Conservation (phyloP, 2,797 vertebrate species). For the Centropyge bicolor region DNA sequence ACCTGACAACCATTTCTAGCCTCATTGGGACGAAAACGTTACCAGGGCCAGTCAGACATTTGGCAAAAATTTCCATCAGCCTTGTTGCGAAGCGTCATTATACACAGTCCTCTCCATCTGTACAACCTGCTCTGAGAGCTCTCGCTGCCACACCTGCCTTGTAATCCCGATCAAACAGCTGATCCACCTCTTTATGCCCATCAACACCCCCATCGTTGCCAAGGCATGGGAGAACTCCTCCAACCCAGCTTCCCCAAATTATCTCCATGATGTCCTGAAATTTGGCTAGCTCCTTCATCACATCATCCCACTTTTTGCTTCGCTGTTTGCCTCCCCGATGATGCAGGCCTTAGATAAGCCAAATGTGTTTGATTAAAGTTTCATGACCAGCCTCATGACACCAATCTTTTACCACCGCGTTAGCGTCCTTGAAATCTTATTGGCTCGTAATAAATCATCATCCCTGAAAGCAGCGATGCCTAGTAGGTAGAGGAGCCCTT, state of each 20-base stretch:
- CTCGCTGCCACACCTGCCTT: slow-evolving; percentile 61
- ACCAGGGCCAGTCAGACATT: slow-evolving; percentile 34
- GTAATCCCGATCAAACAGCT: slow-evolving; percentile 59
- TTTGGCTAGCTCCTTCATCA: slow-evolving; percentile 47
- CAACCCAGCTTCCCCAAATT: slow-evolving; percentile 44
- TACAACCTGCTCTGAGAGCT: slow-evolving; percentile 48
- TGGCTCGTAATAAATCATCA: slow-evolving; percentile 27
- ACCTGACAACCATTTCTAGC: slow-evolving; percentile 23
- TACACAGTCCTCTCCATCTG: slow-evolving; percentile 47
- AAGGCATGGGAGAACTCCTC: slow-evolving; percentile 40
- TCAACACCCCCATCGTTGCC: slow-evolving; percentile 33
- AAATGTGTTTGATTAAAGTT: slow-evolving; percentile 48
- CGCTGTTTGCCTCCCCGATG: slow-evolving; percentile 39
- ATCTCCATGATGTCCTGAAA: slow-evolving; percentile 50
- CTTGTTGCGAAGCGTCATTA: slow-evolving; percentile 57
- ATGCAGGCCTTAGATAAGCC: slow-evolving; percentile 24
- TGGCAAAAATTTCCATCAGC: slow-evolving; percentile 58
- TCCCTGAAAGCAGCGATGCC: slow-evolving; percentile 1
- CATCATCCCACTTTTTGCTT: slow-evolving; percentile 43
- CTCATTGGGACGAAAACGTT: slow-evolving; percentile 34
- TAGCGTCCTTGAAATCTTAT: slow-evolving; percentile 16
- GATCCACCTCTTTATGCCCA: slow-evolving; percentile 49
- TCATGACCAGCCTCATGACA: slow-evolving; percentile 24
- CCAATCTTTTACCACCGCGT: slow-evolving; percentile 26
- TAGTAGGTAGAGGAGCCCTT: neutral